Evolutionary conservation across 2,888 invertebrate genomes (phyloP).

Genomic region (Chironomus tentans): DNA sequence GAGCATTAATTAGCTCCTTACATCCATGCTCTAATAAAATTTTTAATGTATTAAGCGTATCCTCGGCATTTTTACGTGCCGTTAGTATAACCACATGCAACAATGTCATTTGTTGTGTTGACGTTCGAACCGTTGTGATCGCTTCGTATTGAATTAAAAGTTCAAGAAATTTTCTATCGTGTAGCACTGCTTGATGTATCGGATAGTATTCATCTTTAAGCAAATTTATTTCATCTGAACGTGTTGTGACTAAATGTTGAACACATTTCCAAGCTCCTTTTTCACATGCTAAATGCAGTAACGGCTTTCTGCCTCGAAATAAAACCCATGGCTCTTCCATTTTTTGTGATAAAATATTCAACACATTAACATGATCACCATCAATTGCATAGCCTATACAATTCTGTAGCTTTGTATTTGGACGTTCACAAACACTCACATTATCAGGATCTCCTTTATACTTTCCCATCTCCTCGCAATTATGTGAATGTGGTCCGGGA

Average conservation of each 20-base stretch:
- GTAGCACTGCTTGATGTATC: conserved; percentile 65
- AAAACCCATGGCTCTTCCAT: conserved; percentile 56
- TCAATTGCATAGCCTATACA: conserved; percentile 63
- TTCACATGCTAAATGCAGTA: conserved; percentile 60
- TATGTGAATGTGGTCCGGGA: conserved; percentile 60
- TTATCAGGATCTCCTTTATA: conserved; percentile 46
- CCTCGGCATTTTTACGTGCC: conserved; percentile 60
- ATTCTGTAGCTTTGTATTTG: conserved; percentile 53
- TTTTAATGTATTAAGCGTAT: conserved; percentile 58
- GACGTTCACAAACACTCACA: conserved; percentile 41
- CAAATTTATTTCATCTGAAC: conserved; percentile 60
- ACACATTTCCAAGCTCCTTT: conserved; percentile 64
- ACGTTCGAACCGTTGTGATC: conserved; percentile 57
- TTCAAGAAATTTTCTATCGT: conserved; percentile 60
- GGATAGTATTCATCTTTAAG: conserved; percentile 68
- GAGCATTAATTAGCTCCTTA: conserved; percentile 60
- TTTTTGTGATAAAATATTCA: conserved; percentile 56
- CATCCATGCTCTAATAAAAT: conserved; percentile 63
- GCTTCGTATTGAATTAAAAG: conserved; percentile 58
- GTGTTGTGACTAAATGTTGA: conserved; percentile 53
- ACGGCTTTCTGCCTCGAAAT: conserved; percentile 50
- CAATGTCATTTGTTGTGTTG: conserved; percentile 62
- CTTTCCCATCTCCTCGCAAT: conserved; percentile 60
- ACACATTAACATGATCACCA: conserved; percentile 60
- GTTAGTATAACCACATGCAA: conserved; percentile 59